Evolutionary conservation across 2,113 vertebrate genomes (phyloP).

Genomic region (Actenoides hombroni): DNA sequence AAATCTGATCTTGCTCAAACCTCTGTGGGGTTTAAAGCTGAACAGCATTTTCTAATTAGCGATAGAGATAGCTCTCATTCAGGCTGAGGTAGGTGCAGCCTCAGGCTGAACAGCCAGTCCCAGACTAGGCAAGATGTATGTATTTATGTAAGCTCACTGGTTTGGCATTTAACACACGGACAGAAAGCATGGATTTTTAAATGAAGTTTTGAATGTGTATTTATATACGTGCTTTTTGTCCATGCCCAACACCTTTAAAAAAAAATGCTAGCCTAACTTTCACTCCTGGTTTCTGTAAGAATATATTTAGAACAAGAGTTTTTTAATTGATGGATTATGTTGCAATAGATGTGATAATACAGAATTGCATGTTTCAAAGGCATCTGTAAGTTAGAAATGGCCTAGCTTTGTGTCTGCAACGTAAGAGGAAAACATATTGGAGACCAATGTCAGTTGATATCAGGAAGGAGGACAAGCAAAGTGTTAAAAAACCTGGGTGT

Average conservation of each 20-base stretch:
- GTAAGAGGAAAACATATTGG: neutral
- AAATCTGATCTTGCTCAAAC: neutral
- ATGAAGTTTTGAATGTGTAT: neutral
- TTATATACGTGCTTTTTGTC: neutral
- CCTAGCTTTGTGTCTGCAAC: neutral
- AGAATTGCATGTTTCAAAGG: neutral
- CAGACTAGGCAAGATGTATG: neutral
- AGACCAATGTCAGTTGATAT: neutral
- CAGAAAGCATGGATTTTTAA: neutral
- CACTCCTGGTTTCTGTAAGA: neutral
- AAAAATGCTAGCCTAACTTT: neutral
- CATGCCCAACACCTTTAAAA: neutral
- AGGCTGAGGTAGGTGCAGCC: neutral
- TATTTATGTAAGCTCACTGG: neutral
- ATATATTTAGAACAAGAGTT: neutral
- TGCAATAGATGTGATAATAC: neutral
- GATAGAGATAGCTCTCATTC: neutral
- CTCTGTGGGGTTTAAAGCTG: neutral
- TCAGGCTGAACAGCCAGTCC: neutral
- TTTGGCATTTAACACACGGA: neutral
- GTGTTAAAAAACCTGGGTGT: neutral
- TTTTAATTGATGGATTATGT: neutral
- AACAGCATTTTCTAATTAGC: neutral
- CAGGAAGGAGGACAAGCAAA: neutral
- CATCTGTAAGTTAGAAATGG: neutral